phyloP scores from a whole-genome alignment of 2,888 invertebrate species.

The Bombylius major region DNA sequence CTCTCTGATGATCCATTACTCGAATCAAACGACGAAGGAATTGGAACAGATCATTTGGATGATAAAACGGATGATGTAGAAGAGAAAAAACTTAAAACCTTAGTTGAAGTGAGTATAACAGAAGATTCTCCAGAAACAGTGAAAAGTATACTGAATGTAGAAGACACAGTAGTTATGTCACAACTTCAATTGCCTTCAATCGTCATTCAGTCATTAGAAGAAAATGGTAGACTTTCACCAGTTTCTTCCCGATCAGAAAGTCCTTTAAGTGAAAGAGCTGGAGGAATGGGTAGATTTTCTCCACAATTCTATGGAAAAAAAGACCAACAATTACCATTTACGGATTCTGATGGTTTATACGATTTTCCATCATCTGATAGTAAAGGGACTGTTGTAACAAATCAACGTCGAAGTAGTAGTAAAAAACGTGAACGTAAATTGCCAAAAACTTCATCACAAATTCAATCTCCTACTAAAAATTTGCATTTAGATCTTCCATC shows the following conservation, averaged over 20 bases:
- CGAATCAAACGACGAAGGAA: constrained; percentile 66
- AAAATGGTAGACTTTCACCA: constrained; percentile 51
- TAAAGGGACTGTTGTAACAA: constrained; percentile 39
- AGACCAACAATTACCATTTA: constrained; percentile 50
- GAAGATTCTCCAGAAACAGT: constrained; percentile 32
- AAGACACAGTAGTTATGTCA: constrained; percentile 37
- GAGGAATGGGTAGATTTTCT: constrained; percentile 51
- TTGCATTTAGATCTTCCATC: constrained; percentile 47
- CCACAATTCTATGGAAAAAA: constrained; percentile 59
- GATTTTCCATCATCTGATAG: constrained; percentile 68
- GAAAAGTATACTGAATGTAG: constrained; percentile 42
- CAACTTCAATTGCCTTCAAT: constrained; percentile 48
- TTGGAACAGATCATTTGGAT: constrained; percentile 56
- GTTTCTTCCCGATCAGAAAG: constrained; percentile 69
- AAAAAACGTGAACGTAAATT: constrained; percentile 49
- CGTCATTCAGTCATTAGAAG: constrained; percentile 43
- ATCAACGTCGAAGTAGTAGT: constrained; percentile 48
- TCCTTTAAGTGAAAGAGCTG: constrained; percentile 59
- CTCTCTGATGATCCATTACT: constrained; percentile 56
- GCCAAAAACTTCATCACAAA: constrained; percentile 33
- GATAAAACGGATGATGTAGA: constrained; percentile 62
- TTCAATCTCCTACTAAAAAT: constrained; percentile 23
- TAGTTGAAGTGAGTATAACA: constrained; percentile 40
- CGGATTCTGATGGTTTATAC: constrained; percentile 68
- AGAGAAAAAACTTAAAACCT: constrained; percentile 51